These are phyloP conservation scores for Dreissena polymorpha DNA, from an alignment of 1,140 invertebrate species.

Conservation along the genomic window DNA sequence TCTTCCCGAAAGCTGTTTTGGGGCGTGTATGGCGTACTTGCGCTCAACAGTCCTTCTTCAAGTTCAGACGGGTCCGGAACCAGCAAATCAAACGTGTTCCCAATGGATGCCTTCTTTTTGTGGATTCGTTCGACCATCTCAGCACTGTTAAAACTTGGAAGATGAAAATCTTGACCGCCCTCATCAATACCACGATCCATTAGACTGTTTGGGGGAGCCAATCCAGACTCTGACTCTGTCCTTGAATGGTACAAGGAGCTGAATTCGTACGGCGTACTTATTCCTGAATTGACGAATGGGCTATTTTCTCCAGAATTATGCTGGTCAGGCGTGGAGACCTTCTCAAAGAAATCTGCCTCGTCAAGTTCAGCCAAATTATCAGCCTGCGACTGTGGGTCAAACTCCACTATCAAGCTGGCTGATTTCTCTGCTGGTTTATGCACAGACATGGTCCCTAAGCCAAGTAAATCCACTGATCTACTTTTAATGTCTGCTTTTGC, in stretches of 20 bases:
- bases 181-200: conserved; percentile 63
- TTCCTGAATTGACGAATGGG: conserved; percentile 33
- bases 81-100: conserved; percentile 24
- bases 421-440: conserved; percentile 27
- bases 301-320: conserved; percentile 41
- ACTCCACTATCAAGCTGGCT: conserved; percentile 44
- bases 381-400: conserved; percentile 32
- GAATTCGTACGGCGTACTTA: conserved; percentile 45
- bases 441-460: neutral
- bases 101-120: conserved; percentile 67
- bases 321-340: conserved; percentile 40
- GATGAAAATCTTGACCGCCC: conserved; percentile 58
- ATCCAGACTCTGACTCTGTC: conserved; percentile 55
- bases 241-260: conserved; percentile 57
- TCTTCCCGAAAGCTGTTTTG: conserved; percentile 69
- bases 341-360: conserved; percentile 51
- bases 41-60: neutral
- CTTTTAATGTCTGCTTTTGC: neutral
- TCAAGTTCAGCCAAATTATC: conserved; percentile 47
- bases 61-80: conserved; percentile 22
- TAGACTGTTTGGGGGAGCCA: conserved; percentile 73
- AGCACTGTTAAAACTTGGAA: conserved; percentile 76
- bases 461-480: conserved; percentile 9
- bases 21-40: conserved; percentile 68
- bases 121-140: conserved; percentile 76